phyloP scores from a whole-genome alignment of 2,113 vertebrate genomes.

The Erythrocebus patas region DNA sequence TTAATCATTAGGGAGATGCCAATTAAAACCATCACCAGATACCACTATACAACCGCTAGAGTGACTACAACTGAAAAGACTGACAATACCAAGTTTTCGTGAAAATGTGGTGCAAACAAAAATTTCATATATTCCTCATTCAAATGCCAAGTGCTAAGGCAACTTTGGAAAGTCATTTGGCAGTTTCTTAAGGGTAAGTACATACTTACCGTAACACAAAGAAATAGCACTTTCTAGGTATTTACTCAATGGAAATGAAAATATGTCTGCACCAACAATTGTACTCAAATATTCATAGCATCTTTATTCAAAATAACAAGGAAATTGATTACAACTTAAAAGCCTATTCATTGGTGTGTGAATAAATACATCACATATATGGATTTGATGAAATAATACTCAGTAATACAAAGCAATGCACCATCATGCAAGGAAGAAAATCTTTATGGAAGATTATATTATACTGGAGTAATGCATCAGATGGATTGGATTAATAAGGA shows the following conservation, averaged over 20 bases:
- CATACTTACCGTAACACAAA: not conserved
- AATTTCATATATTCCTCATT: not conserved
- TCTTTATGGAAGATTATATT: not conserved
- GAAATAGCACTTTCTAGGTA: not conserved
- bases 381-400: not conserved
- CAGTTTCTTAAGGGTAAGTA: not conserved
- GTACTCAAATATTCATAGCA: not conserved
- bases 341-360: too few relatives aligned
- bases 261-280: not conserved
- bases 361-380: not conserved
- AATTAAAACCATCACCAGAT: not conserved
- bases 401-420: not conserved
- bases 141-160: not conserved
- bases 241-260: not conserved
- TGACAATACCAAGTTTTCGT: not conserved
- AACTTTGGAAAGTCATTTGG: not conserved
- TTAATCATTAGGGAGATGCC: not conserved
- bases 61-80: not conserved
- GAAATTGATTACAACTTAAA: not conserved
- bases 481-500: too few relatives aligned
- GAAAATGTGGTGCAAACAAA: not conserved
- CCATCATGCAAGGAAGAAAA: not conserved
- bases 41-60: not conserved
- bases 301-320: not conserved
- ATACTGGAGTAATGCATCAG: not conserved